These are phyloP conservation scores for Dendrocincla tyrannina DNA, from an alignment of 2,797 vertebrate genomes.

Conservation along the genomic window DNA sequence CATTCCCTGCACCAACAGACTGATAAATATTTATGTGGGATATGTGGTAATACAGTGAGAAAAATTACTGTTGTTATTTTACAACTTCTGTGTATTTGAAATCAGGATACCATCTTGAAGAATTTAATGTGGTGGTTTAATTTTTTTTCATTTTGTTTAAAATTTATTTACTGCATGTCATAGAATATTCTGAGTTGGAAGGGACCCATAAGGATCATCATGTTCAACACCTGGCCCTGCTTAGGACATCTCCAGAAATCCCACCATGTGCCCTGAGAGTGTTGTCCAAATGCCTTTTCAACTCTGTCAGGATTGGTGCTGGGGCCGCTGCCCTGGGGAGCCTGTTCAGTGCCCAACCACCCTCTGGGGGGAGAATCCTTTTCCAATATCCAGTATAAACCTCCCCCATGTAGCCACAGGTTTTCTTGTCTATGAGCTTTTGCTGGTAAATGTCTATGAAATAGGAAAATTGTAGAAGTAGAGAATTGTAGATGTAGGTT, in stretches of 20 bases:
- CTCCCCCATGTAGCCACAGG: accelerated
- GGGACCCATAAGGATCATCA: accelerated
- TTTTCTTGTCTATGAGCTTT: background rate
- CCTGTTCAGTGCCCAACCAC: background rate
- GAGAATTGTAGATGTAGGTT: background rate
- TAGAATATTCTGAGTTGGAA: background rate
- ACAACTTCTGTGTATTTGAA: background rate
- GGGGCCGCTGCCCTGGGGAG: background rate
- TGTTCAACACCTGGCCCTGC: background rate
- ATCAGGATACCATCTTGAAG: background rate
- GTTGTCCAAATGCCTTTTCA: background rate
- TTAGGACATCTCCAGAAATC: background rate
- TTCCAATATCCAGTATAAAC: background rate
- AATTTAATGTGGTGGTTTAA: background rate
- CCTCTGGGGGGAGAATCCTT: background rate
- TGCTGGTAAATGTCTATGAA: background rate
- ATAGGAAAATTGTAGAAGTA: background rate
- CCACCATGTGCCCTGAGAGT: background rate
- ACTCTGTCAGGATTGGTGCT: background rate
- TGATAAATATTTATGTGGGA: background rate
- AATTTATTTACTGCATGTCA: background rate
- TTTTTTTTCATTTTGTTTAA: background rate
- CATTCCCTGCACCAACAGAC: background rate
- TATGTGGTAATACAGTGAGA: background rate
- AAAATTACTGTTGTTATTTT: background rate